phyloP scores from a whole-genome alignment of 2,888 invertebrate genomes.

The Blera fallax region DNA sequence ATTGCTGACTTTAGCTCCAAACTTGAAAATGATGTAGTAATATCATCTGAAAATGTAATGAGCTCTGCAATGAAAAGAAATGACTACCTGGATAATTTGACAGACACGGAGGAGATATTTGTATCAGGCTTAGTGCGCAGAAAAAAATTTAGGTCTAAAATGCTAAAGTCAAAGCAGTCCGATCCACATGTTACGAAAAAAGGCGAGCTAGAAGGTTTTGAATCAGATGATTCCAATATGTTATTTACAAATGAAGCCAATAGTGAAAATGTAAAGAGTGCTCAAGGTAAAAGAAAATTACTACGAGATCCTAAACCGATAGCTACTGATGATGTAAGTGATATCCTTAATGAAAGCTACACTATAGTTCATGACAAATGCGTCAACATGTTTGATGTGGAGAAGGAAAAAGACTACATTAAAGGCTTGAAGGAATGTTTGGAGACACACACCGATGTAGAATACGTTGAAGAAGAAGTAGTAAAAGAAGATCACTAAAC shows the following conservation, averaged over 20 bases:
- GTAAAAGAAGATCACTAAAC: constrained; percentile 54
- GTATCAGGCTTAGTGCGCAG: constrained; percentile 78
- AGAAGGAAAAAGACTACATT: constrained; percentile 82
- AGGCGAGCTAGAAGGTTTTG: background rate
- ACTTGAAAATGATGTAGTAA: constrained; percentile 75
- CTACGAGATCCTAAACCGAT: background rate
- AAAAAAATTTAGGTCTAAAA: constrained; percentile 79
- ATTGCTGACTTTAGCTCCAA: constrained; percentile 71
- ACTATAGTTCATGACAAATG: constrained; percentile 82
- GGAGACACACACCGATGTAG: constrained; percentile 83
- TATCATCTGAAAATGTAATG: constrained; percentile 75
- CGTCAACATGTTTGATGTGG: constrained; percentile 81
- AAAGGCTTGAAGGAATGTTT: constrained; percentile 82
- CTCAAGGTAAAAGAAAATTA: constrained; percentile 31
- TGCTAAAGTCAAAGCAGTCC: constrained; percentile 75
- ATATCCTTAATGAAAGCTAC: constrained; percentile 81
- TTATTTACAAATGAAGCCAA: background rate
- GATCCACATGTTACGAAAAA: background rate
- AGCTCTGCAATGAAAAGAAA: constrained; percentile 18
- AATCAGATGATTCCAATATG: background rate
- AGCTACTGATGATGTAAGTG: constrained; percentile 74
- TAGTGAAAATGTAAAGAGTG: background rate
- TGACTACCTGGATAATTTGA: constrained; percentile 35
- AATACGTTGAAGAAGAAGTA: constrained; percentile 82
- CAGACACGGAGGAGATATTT: constrained; percentile 83